Evolutionary conservation across 2,888 invertebrate genomes (phyloP), one percentile per base, ranked within the genome.

Genomic region (Tenthredo livida): DNA sequence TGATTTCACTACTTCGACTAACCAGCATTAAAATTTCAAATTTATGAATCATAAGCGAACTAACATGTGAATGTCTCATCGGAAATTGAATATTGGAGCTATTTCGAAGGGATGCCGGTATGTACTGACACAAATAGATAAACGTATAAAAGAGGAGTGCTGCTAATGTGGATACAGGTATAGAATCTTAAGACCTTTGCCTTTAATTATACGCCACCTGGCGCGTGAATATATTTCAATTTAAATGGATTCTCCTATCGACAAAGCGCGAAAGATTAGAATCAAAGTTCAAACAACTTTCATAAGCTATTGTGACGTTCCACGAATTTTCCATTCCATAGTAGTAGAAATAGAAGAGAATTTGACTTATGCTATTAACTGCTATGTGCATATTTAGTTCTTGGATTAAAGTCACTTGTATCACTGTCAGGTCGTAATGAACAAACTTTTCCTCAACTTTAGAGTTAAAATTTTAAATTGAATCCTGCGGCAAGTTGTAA

Each of bases 231-330:
- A 77, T 54, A 77, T n/a, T 50, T 77, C 33, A 33, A 50, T 77
- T 54, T 77, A 37, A 29, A 80, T 21, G 37, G 37, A 80, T 40
- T 61, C 40, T 61, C 12, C 61, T 17, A 15, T 80, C 61, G 21
- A 37, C n/a, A n/a, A 61, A 25, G 80, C 37, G 12, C n/a, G 21
- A 61, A 21, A 58, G 58, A 80, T 61, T 58, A 21, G 3, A 37
- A 80, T 61, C 80, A 80, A 80, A 80, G 80, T 80, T 80, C 58
- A 80, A 80, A 80, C 61, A 80, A 80, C 58, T 80, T 80, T 80
- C 80, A 80, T 80, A 37, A 40, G 21, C 58, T 50, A 61, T 61
- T 58, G 61, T 77, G 17, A 61, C 15, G 58, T 80, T 58, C 61
- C 25, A 61, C 21, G 40, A 80, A 80, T 61, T 80, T 54, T 10